A percentile compares a stretch with the other conserved stretches of the same genome.
Evolutionary conservation across 2,113 vertebrate species (phyloP).

Genomic region (Dicaeum eximium): DNA sequence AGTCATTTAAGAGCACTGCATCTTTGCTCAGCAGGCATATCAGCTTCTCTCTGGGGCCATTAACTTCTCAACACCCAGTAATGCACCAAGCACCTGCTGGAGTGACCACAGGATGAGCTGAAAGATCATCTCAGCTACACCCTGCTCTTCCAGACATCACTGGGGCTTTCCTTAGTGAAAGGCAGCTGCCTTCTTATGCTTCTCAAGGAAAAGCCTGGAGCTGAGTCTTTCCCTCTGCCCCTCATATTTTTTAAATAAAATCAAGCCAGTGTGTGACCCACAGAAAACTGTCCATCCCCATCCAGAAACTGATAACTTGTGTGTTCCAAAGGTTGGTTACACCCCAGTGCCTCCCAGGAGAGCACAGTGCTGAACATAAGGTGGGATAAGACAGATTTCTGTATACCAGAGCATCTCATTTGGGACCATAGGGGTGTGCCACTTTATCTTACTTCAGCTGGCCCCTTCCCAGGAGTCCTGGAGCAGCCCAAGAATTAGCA

Average conservation of each 20-base stretch:
- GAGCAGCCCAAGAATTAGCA: background rate
- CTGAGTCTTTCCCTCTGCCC: background rate
- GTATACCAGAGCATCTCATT: background rate
- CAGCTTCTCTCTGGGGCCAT: background rate
- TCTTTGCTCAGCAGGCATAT: background rate
- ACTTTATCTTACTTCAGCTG: background rate
- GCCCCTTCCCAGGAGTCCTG: background rate
- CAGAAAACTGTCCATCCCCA: background rate
- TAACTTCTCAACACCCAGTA: background rate
- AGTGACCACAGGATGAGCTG: fast-evolving
- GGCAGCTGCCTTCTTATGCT: background rate
- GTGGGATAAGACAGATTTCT: background rate
- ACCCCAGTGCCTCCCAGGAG: background rate
- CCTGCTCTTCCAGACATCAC: background rate
- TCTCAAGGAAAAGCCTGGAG: background rate
- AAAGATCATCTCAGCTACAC: background rate
- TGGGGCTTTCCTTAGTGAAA: background rate
- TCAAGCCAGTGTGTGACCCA: background rate
- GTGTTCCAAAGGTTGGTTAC: background rate
- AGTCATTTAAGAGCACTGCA: background rate
- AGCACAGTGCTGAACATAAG: background rate
- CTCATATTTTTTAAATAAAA: background rate
- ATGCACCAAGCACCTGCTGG: background rate
- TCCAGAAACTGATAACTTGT: background rate
- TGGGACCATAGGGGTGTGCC: background rate